Percentiles rank a stretch among this genome's conserved stretches.
Evolutionary conservation across 2,113 vertebrate species (phyloP).

Genomic region (Antigone vipio): DNA sequence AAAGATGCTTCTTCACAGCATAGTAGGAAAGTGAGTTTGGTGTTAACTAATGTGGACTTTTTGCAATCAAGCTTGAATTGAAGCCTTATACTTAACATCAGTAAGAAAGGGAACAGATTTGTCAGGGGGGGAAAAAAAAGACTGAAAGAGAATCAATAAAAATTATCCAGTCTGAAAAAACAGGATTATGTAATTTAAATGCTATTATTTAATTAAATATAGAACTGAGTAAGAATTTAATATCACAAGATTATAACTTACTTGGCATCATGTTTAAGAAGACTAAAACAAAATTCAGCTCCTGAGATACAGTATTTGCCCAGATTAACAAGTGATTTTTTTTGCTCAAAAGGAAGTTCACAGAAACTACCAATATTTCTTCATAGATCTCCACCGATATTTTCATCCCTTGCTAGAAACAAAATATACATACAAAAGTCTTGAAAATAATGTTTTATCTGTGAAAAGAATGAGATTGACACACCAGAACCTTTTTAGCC

Average conservation of each 20-base stretch:
- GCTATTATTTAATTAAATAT: background rate
- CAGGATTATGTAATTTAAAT: background rate
- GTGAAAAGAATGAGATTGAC: background rate
- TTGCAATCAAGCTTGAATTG: background rate
- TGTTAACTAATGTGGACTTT: background rate
- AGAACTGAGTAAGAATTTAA: background rate
- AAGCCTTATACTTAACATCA: background rate
- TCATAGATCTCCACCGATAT: background rate
- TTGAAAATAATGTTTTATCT: background rate
- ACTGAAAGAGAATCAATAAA: background rate
- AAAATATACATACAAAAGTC: background rate
- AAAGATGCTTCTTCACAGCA: background rate
- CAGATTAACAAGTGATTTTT: background rate
- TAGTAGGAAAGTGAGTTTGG: background rate
- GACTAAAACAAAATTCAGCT: background rate
- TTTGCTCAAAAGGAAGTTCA: background rate
- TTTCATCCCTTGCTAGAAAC: background rate
- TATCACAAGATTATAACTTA: background rate
- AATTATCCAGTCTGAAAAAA: background rate
- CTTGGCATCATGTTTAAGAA: background rate
- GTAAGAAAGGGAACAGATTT: background rate
- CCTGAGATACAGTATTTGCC: background rate
- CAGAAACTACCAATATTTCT: background rate
- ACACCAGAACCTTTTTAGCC: background rate
- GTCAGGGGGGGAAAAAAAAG: fast-evolving